Percentiles rank a stretch among this genome's conserved stretches.
phyloP scores from a whole-genome alignment of 1,140 invertebrate species.

The Myzus persicae region DNA sequence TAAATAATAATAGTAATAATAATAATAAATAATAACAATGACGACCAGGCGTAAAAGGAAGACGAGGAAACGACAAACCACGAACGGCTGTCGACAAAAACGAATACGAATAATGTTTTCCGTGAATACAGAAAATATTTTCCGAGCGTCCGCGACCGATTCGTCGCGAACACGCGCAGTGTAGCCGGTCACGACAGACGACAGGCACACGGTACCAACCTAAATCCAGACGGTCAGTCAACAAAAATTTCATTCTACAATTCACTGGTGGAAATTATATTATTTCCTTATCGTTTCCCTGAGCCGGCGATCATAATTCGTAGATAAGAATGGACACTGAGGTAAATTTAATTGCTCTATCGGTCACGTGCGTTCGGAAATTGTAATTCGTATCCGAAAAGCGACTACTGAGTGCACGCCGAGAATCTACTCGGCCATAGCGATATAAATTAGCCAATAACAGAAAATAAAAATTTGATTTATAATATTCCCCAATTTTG shows the following conservation, averaged over 20 bases:
- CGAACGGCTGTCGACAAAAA: not conserved
- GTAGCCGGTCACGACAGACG: not conserved
- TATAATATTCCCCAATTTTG: no score
- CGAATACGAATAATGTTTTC: not conserved
- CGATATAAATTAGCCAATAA: no score
- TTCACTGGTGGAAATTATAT: not conserved
- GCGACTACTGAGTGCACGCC: no score
- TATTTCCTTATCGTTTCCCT: not conserved
- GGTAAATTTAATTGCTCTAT: no score
- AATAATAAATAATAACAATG: constrained; percentile 3
- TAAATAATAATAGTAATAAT: constrained; percentile 15
- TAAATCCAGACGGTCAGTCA: not conserved
- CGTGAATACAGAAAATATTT: constrained; percentile 23
- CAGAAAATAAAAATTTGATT: not conserved
- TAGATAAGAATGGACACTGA: no score
- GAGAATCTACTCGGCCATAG: no score
- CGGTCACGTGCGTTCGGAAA: no score
- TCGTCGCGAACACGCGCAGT: not conserved
- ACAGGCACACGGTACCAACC: not conserved
- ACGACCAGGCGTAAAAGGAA: not conserved
- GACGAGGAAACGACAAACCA: not conserved
- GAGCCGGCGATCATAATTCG: not conserved
- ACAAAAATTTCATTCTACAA: not conserved
- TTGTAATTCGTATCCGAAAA: no score
- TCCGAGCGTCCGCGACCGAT: not conserved